These are phyloP conservation scores for Rhinopomastus cyanomelas DNA, from an alignment of 2,113 vertebrate species.

Conservation along the genomic window DNA sequence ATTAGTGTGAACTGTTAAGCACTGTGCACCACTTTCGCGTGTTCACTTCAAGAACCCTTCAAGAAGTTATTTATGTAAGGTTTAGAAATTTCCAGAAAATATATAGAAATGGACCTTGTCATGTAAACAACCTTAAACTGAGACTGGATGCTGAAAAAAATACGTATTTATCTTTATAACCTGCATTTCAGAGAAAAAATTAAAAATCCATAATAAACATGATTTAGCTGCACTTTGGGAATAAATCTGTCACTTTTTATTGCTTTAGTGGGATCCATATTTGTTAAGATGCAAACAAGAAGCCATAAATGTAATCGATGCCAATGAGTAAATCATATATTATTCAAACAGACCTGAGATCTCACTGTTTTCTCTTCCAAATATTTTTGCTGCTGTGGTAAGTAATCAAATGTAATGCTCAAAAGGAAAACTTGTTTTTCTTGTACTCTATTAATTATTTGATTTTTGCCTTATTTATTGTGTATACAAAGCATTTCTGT, in stretches of 20 bases:
- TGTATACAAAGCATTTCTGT: background rate
- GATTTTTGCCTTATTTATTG: background rate
- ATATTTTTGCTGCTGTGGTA: background rate
- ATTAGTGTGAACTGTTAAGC: background rate
- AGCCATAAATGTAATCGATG: background rate
- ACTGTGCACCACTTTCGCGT: background rate
- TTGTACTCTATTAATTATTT: background rate
- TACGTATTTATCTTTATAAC: background rate
- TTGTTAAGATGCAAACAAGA: constrained; percentile 32
- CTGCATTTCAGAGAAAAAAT: background rate
- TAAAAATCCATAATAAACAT: background rate
- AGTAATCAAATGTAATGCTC: background rate
- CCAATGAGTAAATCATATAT: background rate
- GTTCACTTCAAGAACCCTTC: too few relatives aligned
- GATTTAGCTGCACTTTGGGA: background rate
- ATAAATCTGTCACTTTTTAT: background rate
- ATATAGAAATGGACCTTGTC: background rate
- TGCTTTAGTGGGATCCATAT: background rate
- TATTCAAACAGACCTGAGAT: background rate
- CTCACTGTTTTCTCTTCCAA: background rate
- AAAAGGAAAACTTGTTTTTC: background rate
- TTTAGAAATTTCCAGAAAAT: background rate
- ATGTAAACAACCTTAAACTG: background rate
- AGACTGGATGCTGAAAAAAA: background rate
- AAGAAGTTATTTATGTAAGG: background rate